Evolutionary conservation across 2,888 invertebrate species (phyloP), one percentile per base, ranked within the genome.

Genomic region (Thereva nobilitata): DNA sequence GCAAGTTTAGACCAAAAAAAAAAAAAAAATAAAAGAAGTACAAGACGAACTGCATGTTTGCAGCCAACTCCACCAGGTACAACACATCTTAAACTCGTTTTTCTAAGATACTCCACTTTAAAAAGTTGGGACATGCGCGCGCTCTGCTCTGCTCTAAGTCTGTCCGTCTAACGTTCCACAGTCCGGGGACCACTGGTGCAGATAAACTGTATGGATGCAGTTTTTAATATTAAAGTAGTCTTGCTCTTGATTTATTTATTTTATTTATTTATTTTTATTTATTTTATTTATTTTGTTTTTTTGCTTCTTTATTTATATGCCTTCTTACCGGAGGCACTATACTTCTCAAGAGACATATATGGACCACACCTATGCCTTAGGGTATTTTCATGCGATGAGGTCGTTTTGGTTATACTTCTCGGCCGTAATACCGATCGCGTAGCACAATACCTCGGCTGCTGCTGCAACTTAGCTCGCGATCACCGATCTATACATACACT

Each of bases 321-420:
- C 61, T 61, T 50, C 45, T 61, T 49, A 42, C 61, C 50, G 50
- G 61, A 61, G 50, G 61, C 61, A 23, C 23, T 64, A 44, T 53
- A 23, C 45, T 64, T 55, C n/a, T n/a, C 53, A 66, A 67, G 69
- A 68, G 68, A 71, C 66, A 68, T 70, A 70, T 71, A 68, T 69
- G 71, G 71, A 69, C 72, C 72, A 72, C 72, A 72, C 72, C 72
- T 71, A 72, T 70, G 72, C 72, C 72, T 64, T 67, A 69, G 71
- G 71, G 70, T 69, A 71, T 70, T 71, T 70, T 71, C 66, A 71
- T 71, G 71, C 71, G 71, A 72, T 71, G 71, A 70, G 70, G 72
- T 72, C 70, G 70, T 71, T 72, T 72, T 72, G 69, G 68, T 70
- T 61, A n/a, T n/a, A 70, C 69, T 67, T 67, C 67, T 67, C 70